Base-by-base conservation (phyloP, 2,888 invertebrate species). In the Mythimna impura region DNA sequence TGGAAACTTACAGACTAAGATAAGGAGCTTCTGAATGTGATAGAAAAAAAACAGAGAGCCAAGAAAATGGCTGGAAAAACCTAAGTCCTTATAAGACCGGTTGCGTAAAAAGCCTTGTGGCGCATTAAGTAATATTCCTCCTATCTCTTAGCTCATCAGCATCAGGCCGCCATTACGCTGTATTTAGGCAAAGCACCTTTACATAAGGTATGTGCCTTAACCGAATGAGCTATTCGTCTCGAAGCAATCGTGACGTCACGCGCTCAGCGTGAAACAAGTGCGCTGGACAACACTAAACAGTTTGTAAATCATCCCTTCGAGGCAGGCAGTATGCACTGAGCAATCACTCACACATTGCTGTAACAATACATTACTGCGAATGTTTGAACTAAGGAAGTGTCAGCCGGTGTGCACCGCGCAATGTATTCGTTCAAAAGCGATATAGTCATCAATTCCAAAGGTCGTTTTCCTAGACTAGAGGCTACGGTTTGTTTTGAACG, bases 221-320 rank as follows among this genome's bases (percentile, higher is more conserved):
- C 66, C 65, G 73, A 80, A 88, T 88, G 87, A 87, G 85, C 87
- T 86, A 90, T 91, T 90, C 89, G 89, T 91, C 89, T 89, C 85
- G 55, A 78, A 85, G 84, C 82, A 86, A 81, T 93, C 93, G 93
- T 94, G 93, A 93, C 92, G 90, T 90, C 93, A 93, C 93, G 93
- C 86, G 87, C 86, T 72, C 86, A 86, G 87, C 88, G 82, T 83
- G 88, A 87, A 88, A 89, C 91, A 91, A 90, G 91, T 89, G 90
- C 88, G 81, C 89, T 84, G 88, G 87, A 89, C 89, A 90, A 89
- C 88, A 89, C 88, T 82, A 87, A 87, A 86, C 89, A 89, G 86
- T 89, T 89, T 88, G 89, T 91, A 92, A 93, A 92, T 91, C 91
- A 91, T 90, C 89, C 91, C 92, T 90, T 82, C 84, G 83, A 90